A percentile compares a stretch with the other conserved stretches of the same genome.
Evolutionary conservation across 2,888 invertebrate genomes (phyloP).

Genomic region (Lamproptera curius): DNA sequence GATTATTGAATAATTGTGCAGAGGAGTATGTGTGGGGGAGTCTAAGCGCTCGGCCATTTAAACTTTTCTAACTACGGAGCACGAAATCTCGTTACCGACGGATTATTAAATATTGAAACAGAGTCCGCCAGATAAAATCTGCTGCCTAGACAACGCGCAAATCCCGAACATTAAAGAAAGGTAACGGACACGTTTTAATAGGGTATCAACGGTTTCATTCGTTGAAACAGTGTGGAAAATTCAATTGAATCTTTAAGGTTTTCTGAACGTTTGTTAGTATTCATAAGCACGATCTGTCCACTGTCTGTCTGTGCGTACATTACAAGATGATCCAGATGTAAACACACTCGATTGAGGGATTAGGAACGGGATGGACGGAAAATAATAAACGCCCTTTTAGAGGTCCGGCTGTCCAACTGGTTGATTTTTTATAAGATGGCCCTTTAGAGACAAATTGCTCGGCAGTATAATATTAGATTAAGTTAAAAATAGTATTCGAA

Average conservation of each 20-base stretch:
- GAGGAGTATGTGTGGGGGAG: conserved; percentile 13
- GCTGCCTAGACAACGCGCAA: conserved; percentile 57
- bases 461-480: too few relatives aligned
- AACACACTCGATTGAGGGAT: conserved; percentile 56
- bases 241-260: conserved; percentile 16
- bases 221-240: conserved; percentile 28
- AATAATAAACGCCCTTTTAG: conserved; percentile 32
- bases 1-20: conserved; percentile 21
- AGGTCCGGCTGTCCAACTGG: conserved; percentile 19
- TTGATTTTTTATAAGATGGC: conserved; percentile 11
- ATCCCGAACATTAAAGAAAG: conserved; percentile 39
- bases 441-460: too few relatives aligned
- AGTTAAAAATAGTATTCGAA: too few relatives aligned
- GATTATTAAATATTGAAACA: conserved; percentile 77
- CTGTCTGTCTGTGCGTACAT: conserved; percentile 39
- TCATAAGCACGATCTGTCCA: conserved; percentile 63
- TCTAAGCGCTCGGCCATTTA: conserved; percentile 58
- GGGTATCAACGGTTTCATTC: conserved; percentile 47
- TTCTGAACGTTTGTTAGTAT: conserved; percentile 44
- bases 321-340: conserved; percentile 59
- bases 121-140: conserved; percentile 62
- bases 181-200: conserved; percentile 53
- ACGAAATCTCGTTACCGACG: conserved; percentile 66
- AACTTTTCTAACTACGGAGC: conserved; percentile 63
- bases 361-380: conserved; percentile 43